Base-by-base conservation (phyloP, 2,888 invertebrate species). In the Argyresthia albistria region DNA sequence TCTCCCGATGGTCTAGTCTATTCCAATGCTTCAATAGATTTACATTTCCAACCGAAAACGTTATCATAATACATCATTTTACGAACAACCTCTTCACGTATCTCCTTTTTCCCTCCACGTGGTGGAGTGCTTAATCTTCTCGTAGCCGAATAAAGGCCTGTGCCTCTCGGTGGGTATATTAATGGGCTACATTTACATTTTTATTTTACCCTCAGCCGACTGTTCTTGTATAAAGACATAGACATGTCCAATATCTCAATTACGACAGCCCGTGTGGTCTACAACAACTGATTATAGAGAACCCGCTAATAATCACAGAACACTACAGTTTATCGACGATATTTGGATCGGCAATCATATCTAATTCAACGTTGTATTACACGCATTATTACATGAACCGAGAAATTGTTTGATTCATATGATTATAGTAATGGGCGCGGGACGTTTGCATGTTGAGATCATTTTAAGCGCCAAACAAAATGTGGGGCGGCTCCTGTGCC, bases 241-340 rank as follows among this genome's bases (percentile, higher is more conserved):
- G 25, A 25, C 25, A 25, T 25, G 25, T 25, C 25, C 25, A 70
- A 78, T 80, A 78, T 80, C 81, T 86, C 84, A 81, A 87, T 84
- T 80, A 81, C 65, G 61, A 64, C 62, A 61, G 59, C 62, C 68
- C 77, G 86, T 84, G 86, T 83, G 86, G 86, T 82, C 86, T 59
- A 53, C 15, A 55, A 64, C 63, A 67, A 66, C 65, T 73, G 66
- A 81, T 82, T 80, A 82, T 71, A 73, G 66, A 66, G 63, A 59
- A 35, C 12, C 16, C 8, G 25, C 56, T 51, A 54, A 58, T 63
- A 76, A 78, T 78, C 70, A 72, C 74, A 69, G 73, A 71, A 71
- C 75, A 72, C 65, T 69, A 66, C 67, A 71, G 74, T 49, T 37
- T 69, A 79, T 75, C 74, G 78, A 72, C 76, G 75, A 76, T 73